Base-by-base conservation (phyloP, 2,113 vertebrate species). In the Pteruthius melanotis region DNA sequence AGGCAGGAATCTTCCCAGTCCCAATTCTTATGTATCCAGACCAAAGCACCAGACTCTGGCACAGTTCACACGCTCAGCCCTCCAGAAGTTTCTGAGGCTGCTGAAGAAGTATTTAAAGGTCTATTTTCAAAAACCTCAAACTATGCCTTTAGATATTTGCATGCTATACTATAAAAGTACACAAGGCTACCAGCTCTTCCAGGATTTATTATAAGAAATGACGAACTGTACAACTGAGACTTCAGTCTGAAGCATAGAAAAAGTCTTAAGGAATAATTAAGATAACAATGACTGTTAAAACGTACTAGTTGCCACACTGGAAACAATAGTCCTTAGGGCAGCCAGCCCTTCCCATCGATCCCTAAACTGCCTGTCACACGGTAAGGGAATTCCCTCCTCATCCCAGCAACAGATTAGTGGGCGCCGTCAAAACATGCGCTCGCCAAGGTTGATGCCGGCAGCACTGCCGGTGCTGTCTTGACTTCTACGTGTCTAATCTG, bases 41-140 rank as follows among this genome's bases (percentile, higher is more conserved):
- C 59, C n/a, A 53, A 65, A 81, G 77, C 44, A 42, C 11, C 44
- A 53, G 64, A 37, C 69, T 23, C 18, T 6, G 52, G 9, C 52
- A 28, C 30, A 54, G 39, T 16, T 77, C 65, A 61, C 35, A 42
- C 0, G 0, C 28, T 13, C 80, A 35, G 30, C 42, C 44, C 83
- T 86, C 76, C 86, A 93, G 56, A 90, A 90, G 69, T 59, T 93
- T 93, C 86, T 78, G 82, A 90, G 81, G 44, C 33, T 47, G 75
- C 79, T 64, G 35, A 42, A 84, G 27, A 40, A 90, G 15, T 47
- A 79, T 21, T 57, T 45, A 27, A 9, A 19, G 10, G 9, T 59
- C 26, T 52, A 1, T 12, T 42, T 54, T 15, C 12, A 77, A 85
- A 87, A 59, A 17, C 10, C 18, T 37, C 2, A 16, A 83, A 15